Conservation (phyloP, 2,113 vertebrate genomes). For the Candoia aspera region DNA sequence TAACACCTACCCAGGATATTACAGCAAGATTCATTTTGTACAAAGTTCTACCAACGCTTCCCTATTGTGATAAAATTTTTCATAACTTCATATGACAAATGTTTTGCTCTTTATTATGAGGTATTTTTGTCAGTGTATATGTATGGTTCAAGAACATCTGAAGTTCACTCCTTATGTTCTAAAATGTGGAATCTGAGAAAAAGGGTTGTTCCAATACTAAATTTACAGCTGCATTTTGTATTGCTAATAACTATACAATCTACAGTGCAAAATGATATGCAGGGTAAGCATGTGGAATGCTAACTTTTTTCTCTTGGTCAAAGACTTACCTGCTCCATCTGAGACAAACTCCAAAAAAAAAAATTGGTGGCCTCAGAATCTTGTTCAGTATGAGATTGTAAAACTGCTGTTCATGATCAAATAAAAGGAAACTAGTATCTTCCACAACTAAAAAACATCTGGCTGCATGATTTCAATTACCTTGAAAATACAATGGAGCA, state of each 20-base stretch:
- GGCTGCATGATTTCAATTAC: not conserved
- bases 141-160: not conserved
- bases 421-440: not conserved
- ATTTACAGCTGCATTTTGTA: not conserved
- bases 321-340: not conserved
- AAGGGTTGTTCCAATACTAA: not conserved
- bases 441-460: not conserved
- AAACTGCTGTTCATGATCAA: not conserved
- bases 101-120: not conserved
- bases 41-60: not conserved
- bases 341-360: not conserved
- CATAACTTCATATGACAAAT: not conserved
- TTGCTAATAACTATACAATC: not conserved
- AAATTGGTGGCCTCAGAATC: not conserved
- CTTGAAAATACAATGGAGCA: not conserved
- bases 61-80: not conserved
- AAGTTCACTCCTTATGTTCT: not conserved
- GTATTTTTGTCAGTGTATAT: not conserved
- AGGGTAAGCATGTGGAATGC: too few relatives aligned
- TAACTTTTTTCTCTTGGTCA: not conserved
- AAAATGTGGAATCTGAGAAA: not conserved
- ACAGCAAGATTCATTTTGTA: not conserved
- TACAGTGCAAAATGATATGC: not conserved
- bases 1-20: not conserved
- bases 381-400: not conserved